Evolutionary conservation across 2,888 invertebrate species (phyloP), one percentile per base, ranked within the genome.

Genomic region (Gastracanthus pulcherrimus): DNA sequence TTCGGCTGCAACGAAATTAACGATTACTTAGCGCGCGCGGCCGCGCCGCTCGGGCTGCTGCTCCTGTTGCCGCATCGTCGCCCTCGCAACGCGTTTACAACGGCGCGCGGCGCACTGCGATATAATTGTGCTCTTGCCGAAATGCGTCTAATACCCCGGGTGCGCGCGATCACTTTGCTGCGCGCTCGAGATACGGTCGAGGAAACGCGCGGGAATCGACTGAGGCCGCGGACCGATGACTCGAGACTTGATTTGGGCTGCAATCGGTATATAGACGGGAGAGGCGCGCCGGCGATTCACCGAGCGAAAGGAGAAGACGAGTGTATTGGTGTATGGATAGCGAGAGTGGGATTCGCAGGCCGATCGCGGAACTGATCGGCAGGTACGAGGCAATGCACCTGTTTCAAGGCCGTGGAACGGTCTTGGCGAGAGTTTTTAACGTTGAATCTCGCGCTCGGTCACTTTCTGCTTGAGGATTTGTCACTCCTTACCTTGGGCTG

Each of bases 1-100:
- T 80, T 83, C 76, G 67, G 80, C 67, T 77, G 80, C 83, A 85
- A 85, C 85, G 82, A 86, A 85, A 87, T 88, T 86, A 88, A 86
- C 86, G 86, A 87, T 87, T 88, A 86, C 85, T 86, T 85, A 76
- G 55, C 51, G 51, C 51, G 48, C 19, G n/a, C n/a, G n/a, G n/a
- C n/a, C n/a, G n/a, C n/a, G n/a, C n/a, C n/a, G n/a, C n/a, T n/a
- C n/a, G n/a, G n/a, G n/a, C n/a, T n/a, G n/a, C n/a, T n/a, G n/a
- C n/a, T n/a, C n/a, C n/a, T n/a, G n/a, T n/a, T 51, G 16, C 19
- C 48, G 19, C 48, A 16, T 5, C 51, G 51, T 51, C 51, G 9
- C 51, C 45, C 4, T n/a, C 45, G 2, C n/a, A 16, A 45, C n/a
- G 5, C 16, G 16, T 13, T 1, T n/a, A n/a, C n/a, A n/a, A n/a